Evolutionary conservation across 2,888 invertebrate genomes (phyloP).

Genomic region (Ernsta delagoae): DNA sequence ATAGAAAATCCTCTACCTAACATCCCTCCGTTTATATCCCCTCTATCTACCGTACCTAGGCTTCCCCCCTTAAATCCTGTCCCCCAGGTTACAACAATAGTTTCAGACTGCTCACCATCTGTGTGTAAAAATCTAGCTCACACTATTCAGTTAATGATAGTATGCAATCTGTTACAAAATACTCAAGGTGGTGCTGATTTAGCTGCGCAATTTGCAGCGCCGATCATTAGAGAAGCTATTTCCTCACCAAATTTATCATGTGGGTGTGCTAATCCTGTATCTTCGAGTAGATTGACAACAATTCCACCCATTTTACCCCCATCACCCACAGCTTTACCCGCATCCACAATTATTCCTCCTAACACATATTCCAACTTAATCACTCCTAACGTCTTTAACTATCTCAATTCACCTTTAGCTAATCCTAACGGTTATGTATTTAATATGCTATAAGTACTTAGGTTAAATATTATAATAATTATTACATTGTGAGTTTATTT

Average conservation of each 20-base stretch:
- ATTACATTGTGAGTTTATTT: too few species aligned
- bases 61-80: not conserved
- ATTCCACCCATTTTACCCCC: not conserved
- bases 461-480: too few species aligned
- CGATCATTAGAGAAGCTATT: constrained; percentile 58
- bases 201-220: constrained; percentile 55
- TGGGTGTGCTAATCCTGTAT: constrained; percentile 52
- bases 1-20: constrained; percentile 32
- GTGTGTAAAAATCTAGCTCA: constrained; percentile 68
- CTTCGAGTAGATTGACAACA: constrained; percentile 20
- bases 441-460: constrained; percentile 2
- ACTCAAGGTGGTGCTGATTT: constrained; percentile 53
- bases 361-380: constrained; percentile 42
- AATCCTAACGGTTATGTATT: constrained; percentile 15
- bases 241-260: constrained; percentile 52
- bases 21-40: constrained; percentile 20
- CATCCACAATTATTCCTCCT: too few species aligned
- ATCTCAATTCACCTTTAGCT: not conserved
- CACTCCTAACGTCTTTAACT: constrained; percentile 40
- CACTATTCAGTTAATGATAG: constrained; percentile 69
- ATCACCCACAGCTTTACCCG: constrained; percentile 23
- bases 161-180: constrained; percentile 62
- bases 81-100: constrained; percentile 48
- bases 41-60: not conserved
- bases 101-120: constrained; percentile 67